A percentile compares a stretch with the other conserved stretches of the same genome.
These are phyloP conservation scores for Tricholauxania praeusta DNA, from an alignment of 2,888 invertebrate genomes.

Conservation along the genomic window DNA sequence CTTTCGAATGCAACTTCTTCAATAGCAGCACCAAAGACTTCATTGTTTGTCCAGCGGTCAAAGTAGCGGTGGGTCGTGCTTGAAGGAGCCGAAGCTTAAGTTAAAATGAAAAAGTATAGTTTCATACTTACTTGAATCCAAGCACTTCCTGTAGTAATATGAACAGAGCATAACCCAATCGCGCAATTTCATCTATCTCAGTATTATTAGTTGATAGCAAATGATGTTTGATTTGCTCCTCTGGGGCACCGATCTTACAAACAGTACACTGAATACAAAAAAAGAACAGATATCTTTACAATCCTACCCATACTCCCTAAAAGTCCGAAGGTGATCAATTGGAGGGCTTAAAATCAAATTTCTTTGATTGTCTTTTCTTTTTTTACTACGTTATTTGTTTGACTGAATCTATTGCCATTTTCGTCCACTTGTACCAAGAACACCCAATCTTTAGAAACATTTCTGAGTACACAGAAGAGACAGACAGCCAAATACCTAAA, in stretches of 20 bases:
- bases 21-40: conserved; percentile 55
- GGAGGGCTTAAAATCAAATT: no score
- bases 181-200: conserved; percentile 54
- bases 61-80: conserved; percentile 53
- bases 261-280: conserved; percentile 44
- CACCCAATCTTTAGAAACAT: no score
- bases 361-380: no score
- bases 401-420: no score
- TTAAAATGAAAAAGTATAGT: no score
- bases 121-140: conserved; percentile 54
- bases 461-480: no score
- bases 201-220: conserved; percentile 53
- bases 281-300: neutral
- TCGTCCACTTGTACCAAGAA: no score
- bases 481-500: no score
- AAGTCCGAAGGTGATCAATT: no score
- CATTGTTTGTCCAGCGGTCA: conserved; percentile 56
- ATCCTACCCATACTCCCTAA: no score
- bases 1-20: conserved; percentile 54
- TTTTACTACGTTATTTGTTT: no score
- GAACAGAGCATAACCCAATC: conserved; percentile 56
- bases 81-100: neutral
- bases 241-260: conserved; percentile 48
- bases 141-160: conserved; percentile 55
- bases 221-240: conserved; percentile 47